Percentiles rank a stretch among this genome's conserved stretches.
Conservation (phyloP, 2,113 vertebrate genomes). For the Cololabis saira region DNA sequence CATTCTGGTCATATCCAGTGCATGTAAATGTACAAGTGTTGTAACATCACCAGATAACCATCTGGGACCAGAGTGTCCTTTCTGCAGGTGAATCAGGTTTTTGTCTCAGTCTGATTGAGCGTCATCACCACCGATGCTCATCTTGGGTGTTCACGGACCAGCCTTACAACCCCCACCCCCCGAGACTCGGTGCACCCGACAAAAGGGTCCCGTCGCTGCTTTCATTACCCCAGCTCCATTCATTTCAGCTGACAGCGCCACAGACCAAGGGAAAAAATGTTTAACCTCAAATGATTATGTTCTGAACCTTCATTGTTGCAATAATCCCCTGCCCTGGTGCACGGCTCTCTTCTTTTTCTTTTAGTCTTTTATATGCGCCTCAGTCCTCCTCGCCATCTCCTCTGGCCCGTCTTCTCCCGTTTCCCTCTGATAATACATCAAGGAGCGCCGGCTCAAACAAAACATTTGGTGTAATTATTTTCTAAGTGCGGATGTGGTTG, state of each 20-base stretch:
- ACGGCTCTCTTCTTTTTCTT: slow-evolving; percentile 33
- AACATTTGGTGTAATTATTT: slow-evolving; percentile 68
- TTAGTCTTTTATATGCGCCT: slow-evolving; percentile 39
- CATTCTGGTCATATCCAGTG: neutral
- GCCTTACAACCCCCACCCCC: slow-evolving; percentile 27
- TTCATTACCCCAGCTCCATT: slow-evolving; percentile 52
- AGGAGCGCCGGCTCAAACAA: slow-evolving; percentile 56
- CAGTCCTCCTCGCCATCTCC: slow-evolving; percentile 36
- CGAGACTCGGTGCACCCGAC: slow-evolving; percentile 13
- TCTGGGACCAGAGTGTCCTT: too few relatives aligned
- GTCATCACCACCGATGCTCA: slow-evolving; percentile 20
- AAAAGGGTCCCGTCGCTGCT: slow-evolving; percentile 40
- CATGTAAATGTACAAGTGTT: too few relatives aligned
- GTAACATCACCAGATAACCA: too few relatives aligned
- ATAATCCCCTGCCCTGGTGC: slow-evolving; percentile 52
- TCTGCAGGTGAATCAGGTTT: slow-evolving; percentile 1
- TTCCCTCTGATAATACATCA: slow-evolving; percentile 74
- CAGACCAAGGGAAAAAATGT: slow-evolving; percentile 61
- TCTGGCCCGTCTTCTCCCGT: slow-evolving; percentile 2
- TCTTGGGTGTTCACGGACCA: slow-evolving; percentile 40
- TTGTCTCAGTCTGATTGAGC: slow-evolving; percentile 59
- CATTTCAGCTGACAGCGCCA: slow-evolving; percentile 62
- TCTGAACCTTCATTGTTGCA: slow-evolving; percentile 67
- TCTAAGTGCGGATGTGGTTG: slow-evolving; percentile 31
- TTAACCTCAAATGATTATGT: slow-evolving; percentile 79